Evolutionary conservation across 1,140 invertebrate genomes (phyloP).

Genomic region (Drosophila tristis): DNA sequence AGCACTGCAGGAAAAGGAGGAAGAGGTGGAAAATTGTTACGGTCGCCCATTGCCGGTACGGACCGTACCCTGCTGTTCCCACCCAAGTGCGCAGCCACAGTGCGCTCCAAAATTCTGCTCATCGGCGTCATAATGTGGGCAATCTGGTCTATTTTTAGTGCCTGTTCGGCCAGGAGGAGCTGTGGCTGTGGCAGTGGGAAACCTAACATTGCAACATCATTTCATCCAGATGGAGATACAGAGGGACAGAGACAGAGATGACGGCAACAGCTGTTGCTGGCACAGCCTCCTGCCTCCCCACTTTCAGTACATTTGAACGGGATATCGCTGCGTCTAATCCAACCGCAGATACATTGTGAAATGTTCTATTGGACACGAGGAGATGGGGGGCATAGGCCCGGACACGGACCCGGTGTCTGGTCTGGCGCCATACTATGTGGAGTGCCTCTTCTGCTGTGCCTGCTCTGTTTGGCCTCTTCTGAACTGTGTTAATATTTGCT

Average conservation of each 20-base stretch:
- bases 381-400: background rate
- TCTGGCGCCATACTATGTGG: conserved; percentile 16
- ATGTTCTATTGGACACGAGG: conserved; percentile 23
- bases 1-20: no score
- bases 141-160: conserved; percentile 79
- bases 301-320: conserved; percentile 11
- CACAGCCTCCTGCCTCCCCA: background rate
- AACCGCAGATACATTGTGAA: conserved; percentile 21
- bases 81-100: conserved; percentile 26
- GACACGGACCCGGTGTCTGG: conserved; percentile 8
- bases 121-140: conserved; percentile 71
- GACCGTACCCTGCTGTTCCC: conserved; percentile 11
- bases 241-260: conserved; percentile 1
- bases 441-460: background rate
- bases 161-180: conserved; percentile 41
- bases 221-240: conserved; percentile 22
- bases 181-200: background rate
- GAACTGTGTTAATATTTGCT: conserved; percentile 73
- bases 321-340: conserved; percentile 30
- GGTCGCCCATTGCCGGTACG: conserved; percentile 26
- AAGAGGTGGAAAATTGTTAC: conserved; percentile 64
- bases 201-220: conserved; percentile 33
- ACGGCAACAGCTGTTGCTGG: conserved; percentile 43
- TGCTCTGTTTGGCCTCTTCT: conserved; percentile 34
- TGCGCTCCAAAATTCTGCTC: conserved; percentile 54